Base-by-base conservation (phyloP, 2,888 invertebrate species). In the Steinernema carpocapsae region DNA sequence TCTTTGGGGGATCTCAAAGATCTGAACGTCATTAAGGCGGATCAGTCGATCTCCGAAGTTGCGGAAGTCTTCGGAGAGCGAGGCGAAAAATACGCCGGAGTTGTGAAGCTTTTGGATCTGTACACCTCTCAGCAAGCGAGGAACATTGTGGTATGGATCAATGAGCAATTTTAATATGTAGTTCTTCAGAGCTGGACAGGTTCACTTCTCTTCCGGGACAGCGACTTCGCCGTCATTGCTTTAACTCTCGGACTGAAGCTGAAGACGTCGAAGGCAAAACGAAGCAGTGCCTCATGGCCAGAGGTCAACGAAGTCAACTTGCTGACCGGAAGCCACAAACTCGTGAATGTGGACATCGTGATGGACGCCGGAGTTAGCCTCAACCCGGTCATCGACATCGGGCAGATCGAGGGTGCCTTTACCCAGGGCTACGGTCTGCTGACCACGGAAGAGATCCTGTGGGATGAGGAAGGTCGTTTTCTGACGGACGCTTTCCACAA, bases 301-400 rank as follows among this genome's bases (percentile, higher is more conserved):
- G 37, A 37, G 10, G 93, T 93, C 87, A 94, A 95, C 0, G 95
- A 95, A 91, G 92, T 96, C 32, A 95, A 96, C 89, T 94, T 94
- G 82, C 90, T 95, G 0, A 95, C 95, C 29, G 96, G 96, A 4
- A 95, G 95, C 86, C 94, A 95, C 88, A 92, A 92, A 91, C 92
- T 95, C 0, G 88, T 94, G 42, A 91, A 93, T 84, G 93, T 93
- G 0, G 95, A 96, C 85, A 95, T 97, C 82, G 95, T 97, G 0
- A 95, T 97, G 95, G 96, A 97, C 89, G 91, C 96, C 81, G 96
- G 96, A 0, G 92, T 93, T 82, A 95, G 95, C 89, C 89, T 97
- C 73, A 97, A 97, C 89, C 96, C 96, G 2, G 95, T 95, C 0
- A 94, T 97, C 79, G 97, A 97, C 85, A 93, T 97, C 82, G 96